Conservation (phyloP, 2,888 invertebrate species). For the Macropis europaea region DNA sequence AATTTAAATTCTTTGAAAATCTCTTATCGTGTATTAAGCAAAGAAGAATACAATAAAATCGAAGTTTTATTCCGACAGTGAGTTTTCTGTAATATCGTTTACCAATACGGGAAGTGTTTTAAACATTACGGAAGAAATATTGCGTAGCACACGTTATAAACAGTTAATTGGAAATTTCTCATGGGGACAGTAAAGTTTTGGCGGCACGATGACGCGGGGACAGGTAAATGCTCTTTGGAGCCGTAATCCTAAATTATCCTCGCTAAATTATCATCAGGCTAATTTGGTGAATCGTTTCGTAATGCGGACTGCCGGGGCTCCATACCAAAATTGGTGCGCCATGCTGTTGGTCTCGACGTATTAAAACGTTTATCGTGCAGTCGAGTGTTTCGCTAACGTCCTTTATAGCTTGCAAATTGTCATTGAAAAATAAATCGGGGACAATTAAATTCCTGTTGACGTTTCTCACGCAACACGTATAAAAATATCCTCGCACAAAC, state of each 20-base stretch:
- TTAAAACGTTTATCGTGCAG: constrained; percentile 32
- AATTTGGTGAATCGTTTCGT: constrained; percentile 44
- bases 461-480: not conserved
- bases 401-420: constrained; percentile 4
- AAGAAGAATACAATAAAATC: too few species aligned
- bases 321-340: constrained; percentile 46
- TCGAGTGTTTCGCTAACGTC: not conserved
- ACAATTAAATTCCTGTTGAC: not conserved
- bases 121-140: not conserved
- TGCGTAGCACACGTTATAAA: not conserved
- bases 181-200: not conserved
- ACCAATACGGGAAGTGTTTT: not conserved
- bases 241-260: constrained; percentile 27
- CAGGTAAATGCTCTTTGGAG: not conserved
- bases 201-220: not conserved
- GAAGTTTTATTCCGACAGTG: too few species aligned
- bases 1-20: too few species aligned
- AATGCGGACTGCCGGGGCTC: not conserved
- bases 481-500: too few species aligned
- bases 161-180: not conserved
- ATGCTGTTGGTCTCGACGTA: constrained; percentile 1
- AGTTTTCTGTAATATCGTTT: not conserved
- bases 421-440: not conserved
- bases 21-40: too few species aligned
- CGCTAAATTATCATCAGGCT: constrained; percentile 17